phyloP scores from a whole-genome alignment of 1,140 invertebrate genomes.

The Hydropsyche tenuis region DNA sequence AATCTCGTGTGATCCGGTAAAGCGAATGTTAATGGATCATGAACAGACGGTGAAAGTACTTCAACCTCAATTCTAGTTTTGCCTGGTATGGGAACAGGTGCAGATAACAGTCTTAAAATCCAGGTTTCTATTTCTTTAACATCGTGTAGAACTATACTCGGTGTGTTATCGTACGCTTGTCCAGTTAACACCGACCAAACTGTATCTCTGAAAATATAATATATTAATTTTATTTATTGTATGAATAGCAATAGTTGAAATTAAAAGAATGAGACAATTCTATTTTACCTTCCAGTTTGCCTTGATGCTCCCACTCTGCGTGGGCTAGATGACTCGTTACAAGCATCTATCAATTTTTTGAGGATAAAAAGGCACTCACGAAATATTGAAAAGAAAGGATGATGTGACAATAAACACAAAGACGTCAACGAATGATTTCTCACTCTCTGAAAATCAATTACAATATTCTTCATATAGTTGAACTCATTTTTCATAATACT shows the following conservation, averaged over 20 bases:
- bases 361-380: conserved; percentile 96
- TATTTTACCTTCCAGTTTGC: conserved; percentile 77
- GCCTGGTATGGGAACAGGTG: conserved; percentile 96
- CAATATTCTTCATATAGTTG: too few species aligned
- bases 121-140: conserved; percentile 98
- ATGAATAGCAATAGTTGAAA: too few species aligned
- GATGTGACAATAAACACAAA: conserved; percentile 97
- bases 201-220: conserved; percentile 74
- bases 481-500: neutral
- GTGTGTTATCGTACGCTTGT: conserved; percentile 76
- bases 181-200: conserved; percentile 90
- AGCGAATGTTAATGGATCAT: conserved; percentile 90
- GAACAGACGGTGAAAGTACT: conserved; percentile 86
- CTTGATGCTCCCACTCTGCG: conserved; percentile 87
- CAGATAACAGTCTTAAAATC: conserved; percentile 93
- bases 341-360: conserved; percentile 94
- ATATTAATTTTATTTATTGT: too few species aligned
- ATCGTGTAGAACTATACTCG: conserved; percentile 91
- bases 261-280: too few species aligned
- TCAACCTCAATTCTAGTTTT: conserved; percentile 96
- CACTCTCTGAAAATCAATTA: conserved; percentile 67
- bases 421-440: conserved; percentile 94
- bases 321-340: conserved; percentile 91
- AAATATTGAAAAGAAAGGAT: conserved; percentile 98
- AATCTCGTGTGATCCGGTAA: conserved; percentile 97